Evolutionary conservation across 2,113 vertebrate genomes (phyloP).

Genomic region (Apteryx mantelli): DNA sequence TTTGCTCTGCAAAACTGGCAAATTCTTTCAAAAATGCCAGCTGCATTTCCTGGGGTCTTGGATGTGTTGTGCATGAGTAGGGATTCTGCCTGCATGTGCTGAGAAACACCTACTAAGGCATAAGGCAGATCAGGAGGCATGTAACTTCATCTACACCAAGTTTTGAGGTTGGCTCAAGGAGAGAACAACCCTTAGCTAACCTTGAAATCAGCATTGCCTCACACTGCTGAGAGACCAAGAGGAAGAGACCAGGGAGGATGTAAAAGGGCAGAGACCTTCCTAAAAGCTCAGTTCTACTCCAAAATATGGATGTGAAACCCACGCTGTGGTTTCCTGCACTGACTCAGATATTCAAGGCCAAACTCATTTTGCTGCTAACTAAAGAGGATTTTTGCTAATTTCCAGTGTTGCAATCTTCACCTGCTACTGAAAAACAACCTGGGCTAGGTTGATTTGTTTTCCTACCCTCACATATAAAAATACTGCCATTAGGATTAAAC

Average conservation of each 20-base stretch:
- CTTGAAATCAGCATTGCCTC: background rate
- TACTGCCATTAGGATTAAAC: background rate
- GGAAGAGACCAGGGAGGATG: background rate
- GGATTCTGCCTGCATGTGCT: background rate
- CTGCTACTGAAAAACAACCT: background rate
- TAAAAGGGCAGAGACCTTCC: background rate
- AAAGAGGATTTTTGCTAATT: background rate
- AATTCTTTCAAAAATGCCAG: constrained; percentile 55
- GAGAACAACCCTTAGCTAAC: background rate
- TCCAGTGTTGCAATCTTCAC: background rate
- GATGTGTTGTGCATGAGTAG: background rate
- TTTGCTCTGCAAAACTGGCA: constrained; percentile 52
- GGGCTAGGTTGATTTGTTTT: background rate
- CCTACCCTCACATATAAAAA: background rate
- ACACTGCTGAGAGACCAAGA: background rate
- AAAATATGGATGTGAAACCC: background rate
- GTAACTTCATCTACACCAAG: background rate
- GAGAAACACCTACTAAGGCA: constrained; percentile 18
- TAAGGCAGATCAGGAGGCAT: background rate
- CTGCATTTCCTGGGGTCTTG: constrained; percentile 67
- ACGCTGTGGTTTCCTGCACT: background rate
- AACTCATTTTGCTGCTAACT: background rate
- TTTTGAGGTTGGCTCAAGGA: background rate
- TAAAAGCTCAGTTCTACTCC: background rate
- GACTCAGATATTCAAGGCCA: background rate